Percentiles rank a stretch among this genome's conserved stretches.
phyloP scores from a whole-genome alignment of 2,113 vertebrate genomes.

The Alces alces region DNA sequence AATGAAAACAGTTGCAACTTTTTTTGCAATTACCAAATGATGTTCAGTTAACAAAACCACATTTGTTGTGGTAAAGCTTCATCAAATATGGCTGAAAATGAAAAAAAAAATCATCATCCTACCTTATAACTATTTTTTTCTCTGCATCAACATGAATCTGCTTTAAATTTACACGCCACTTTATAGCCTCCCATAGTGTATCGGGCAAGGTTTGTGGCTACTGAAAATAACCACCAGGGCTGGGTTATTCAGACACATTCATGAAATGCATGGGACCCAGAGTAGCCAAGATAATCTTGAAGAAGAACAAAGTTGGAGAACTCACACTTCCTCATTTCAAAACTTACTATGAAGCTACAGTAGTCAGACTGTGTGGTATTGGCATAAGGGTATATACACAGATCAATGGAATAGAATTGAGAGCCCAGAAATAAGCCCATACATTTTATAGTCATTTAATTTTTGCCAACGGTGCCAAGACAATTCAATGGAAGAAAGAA shows the following conservation, averaged over 20 bases:
- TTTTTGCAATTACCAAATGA: not conserved
- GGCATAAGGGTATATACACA: not conserved
- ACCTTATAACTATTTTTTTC: constrained; percentile 87
- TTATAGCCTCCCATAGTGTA: constrained; percentile 85
- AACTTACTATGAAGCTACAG: not conserved
- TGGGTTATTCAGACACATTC: constrained; percentile 86
- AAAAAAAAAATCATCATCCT: too few relatives aligned
- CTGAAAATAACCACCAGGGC: constrained; percentile 88
- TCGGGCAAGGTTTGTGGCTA: constrained; percentile 86
- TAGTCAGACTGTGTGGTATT: not conserved
- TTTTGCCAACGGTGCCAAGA: not conserved
- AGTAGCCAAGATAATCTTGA: not conserved
- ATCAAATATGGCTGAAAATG: not conserved
- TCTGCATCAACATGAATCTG: constrained; percentile 87
- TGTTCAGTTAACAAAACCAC: not conserved
- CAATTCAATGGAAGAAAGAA: not conserved
- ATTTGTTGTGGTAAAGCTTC: not conserved
- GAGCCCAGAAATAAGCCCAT: not conserved
- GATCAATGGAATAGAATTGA: not conserved
- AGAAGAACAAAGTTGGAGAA: not conserved
- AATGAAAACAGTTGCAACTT: not conserved
- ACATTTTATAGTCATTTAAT: not conserved
- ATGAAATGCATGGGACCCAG: constrained; percentile 21
- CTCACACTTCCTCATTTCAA: not conserved
- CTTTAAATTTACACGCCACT: constrained; percentile 84